Percentiles rank a stretch among this genome's conserved stretches.
Evolutionary conservation across 2,888 invertebrate species (phyloP).

Genomic region (Cantharis rustica): DNA sequence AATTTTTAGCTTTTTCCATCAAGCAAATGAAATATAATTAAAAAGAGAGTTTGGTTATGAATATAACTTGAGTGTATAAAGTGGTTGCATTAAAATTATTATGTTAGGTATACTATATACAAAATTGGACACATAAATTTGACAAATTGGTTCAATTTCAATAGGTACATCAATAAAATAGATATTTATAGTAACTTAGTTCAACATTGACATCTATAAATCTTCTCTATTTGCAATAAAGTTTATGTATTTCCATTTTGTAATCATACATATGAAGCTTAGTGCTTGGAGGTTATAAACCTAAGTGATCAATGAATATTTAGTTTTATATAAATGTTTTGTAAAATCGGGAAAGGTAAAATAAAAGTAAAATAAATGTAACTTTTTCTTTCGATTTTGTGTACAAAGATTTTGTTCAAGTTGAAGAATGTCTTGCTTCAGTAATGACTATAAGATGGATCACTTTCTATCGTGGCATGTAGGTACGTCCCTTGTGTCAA

Average conservation of each 20-base stretch:
- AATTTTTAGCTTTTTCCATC: background rate
- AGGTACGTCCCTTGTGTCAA: slow-evolving; percentile 13
- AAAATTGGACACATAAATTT: background rate
- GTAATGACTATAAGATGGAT: slow-evolving; percentile 13
- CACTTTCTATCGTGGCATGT: slow-evolving; percentile 10
- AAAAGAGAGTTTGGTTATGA: background rate
- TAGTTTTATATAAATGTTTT: background rate
- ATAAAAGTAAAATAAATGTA: background rate
- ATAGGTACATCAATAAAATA: slow-evolving; percentile 21
- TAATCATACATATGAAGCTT: background rate
- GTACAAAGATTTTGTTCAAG: background rate
- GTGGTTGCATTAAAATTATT: background rate
- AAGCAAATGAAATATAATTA: background rate
- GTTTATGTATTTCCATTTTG: slow-evolving; percentile 3
- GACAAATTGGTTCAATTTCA: background rate
- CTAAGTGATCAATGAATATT: background rate
- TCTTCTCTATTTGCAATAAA: slow-evolving; percentile 20
- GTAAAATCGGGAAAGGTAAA: background rate
- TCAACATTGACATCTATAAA: slow-evolving; percentile 24
- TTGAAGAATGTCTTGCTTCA: background rate
- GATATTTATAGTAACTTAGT: slow-evolving; percentile 22
- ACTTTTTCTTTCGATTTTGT: background rate
- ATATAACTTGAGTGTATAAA: background rate
- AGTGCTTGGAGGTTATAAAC: background rate
- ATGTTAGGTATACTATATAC: background rate